A percentile compares a stretch with the other conserved stretches of the same genome.
These are phyloP conservation scores for Notarius quadriscutis DNA, from an alignment of 2,113 vertebrate genomes.

Conservation along the genomic window DNA sequence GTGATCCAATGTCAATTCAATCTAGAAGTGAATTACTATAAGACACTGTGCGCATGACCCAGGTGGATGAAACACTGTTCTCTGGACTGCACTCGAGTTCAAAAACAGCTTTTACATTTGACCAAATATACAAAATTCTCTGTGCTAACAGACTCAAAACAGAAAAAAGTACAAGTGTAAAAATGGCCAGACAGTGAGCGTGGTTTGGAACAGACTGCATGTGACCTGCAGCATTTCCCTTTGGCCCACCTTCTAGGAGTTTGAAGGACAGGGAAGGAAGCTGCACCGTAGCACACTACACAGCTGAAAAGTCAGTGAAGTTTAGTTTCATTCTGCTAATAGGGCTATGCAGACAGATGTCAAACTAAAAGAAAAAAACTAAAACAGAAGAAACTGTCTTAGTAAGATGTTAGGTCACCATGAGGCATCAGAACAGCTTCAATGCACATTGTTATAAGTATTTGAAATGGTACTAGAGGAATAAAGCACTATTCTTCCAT, in stretches of 20 bases:
- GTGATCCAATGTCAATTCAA: not conserved
- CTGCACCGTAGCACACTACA: not conserved
- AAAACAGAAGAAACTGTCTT: not conserved
- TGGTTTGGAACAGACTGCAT: slow-evolving; percentile 8
- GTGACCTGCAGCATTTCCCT: slow-evolving; percentile 26
- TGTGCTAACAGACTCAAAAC: not conserved
- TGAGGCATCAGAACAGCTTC: not conserved
- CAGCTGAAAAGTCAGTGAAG: not conserved
- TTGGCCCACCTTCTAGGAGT: not conserved
- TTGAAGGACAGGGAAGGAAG: not conserved
- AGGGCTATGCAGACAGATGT: not conserved
- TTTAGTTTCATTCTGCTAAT: not conserved
- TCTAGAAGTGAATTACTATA: not conserved
- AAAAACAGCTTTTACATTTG: not conserved
- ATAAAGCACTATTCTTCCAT: not conserved
- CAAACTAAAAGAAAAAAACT: not conserved
- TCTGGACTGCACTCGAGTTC: not conserved
- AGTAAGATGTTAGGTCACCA: not conserved
- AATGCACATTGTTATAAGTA: not conserved
- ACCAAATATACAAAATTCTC: not conserved
- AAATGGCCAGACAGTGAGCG: not conserved
- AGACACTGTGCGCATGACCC: not conserved
- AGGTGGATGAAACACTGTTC: not conserved
- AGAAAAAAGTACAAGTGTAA: not conserved
- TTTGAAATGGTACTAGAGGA: not conserved